Base-by-base conservation (phyloP, 1,140 invertebrate species). In the Pseudoatta argentina region DNA sequence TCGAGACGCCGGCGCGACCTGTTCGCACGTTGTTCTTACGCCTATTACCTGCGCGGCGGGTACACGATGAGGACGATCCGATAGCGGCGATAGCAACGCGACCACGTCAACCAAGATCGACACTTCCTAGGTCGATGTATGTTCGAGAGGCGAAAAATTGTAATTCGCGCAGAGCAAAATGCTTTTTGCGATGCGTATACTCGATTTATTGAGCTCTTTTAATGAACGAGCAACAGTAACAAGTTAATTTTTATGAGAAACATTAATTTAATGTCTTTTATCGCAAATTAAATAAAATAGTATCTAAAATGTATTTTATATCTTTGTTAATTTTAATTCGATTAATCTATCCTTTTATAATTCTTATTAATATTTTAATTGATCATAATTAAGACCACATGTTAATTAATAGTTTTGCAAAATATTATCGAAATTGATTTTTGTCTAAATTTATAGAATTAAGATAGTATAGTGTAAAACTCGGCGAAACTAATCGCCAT, bases 1-100 rank as follows among this genome's bases (percentile, higher is more conserved):
- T 94, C 93, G 88, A 82, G 90, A 92, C 91, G 93, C 94, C 94
- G 94, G 93, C 92, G 93, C 93, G 94, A 94, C 93, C 93, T 94
- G 93, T 94, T 94, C 94, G 93, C 94, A 93, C 93, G 93, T 94
- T 94, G 89, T 90, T 91, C 89, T 88, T 87, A 72, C 91, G 91
- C 89, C 76, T 90, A 88, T 91, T 93, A 93, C 86, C 88, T 79
- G 86, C 87, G 88, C 89, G 81, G 86, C 81, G 82, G 72, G 88
- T 93, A 86, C 89, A 92, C 88, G 86, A 88, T 85, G 86, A 89
- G 87, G 87, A 86, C 55, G 88, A 90, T 75, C 86, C 39, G 51
- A 69, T 48, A 71, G 48, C 59, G 59, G 16, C 82, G 57, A 78
- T 63, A 59, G 34, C 51, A 51, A 81, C 30, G 16, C 51, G 66